Evolutionary conservation across 2,888 invertebrate species (phyloP), one percentile per base, ranked within the genome.

Genomic region (Podotricha telesiphe): DNA sequence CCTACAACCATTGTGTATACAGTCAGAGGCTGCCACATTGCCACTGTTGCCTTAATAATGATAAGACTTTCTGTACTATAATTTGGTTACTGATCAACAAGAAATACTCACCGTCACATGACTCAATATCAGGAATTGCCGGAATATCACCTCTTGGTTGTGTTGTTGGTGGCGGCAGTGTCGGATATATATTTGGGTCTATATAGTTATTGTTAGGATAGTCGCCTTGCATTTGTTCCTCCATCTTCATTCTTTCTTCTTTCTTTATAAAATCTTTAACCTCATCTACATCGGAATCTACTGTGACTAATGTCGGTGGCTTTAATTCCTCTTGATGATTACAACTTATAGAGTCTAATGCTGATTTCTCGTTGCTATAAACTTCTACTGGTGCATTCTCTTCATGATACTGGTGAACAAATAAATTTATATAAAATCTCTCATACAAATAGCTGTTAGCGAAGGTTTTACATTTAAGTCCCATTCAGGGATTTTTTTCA

Each of bases 321-420:
- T 76, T 81, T 2, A 86, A 45, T 59, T 40, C 73, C 0, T 79
- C 75, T 67, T 84, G 78, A 69, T 85, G 78, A 65, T 80, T 89
- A 74, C 95, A 95, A 70, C 87, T 91, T 55, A 94, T 84, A 20
- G 93, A 87, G 56, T 93, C 91, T 40, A 94, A 77, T 0, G 94
- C 94, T 51, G 89, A 89, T 55, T 82, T 85, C 73, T 94, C 86
- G 59, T 86, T 93, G 20, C 86, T 87, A 69, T 93, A 94, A 17
- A 95, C 85, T 81, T 94, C 93, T 48, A 95, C 86, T 10, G 90
- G 90, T 56, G 94, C 93, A 70, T 94, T 94, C 80, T 94, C 93
- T 83, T 95, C 94, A 68, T 94, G 94, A 74, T 93, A 94, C 95
- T 95, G 83, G 58, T 1, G 45, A 48, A 19, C 34, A 56, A 58